These are phyloP conservation scores for Drosophila teissieri DNA, from an alignment of 1,140 invertebrate species.

Conservation along the genomic window DNA sequence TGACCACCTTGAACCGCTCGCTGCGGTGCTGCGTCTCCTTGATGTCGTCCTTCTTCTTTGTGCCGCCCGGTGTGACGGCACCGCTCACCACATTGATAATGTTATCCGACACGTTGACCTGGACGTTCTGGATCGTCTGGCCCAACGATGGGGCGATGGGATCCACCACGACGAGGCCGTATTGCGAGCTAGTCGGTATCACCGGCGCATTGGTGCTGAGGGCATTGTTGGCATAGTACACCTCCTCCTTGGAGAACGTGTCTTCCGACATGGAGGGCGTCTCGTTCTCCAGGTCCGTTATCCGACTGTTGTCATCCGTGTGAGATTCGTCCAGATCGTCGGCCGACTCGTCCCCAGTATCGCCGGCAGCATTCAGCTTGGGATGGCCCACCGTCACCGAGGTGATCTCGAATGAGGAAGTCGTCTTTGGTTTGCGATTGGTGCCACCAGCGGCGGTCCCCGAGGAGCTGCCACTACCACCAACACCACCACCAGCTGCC, in stretches of 20 bases:
- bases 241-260: slow-evolving; percentile 92
- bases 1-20: slow-evolving; percentile 97
- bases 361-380: slow-evolving; percentile 88
- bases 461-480: slow-evolving; percentile 19
- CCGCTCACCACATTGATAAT: slow-evolving; percentile 88
- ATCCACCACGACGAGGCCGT: slow-evolving; percentile 91
- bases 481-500: slow-evolving; percentile 10
- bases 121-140: slow-evolving; percentile 85
- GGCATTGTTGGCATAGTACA: slow-evolving; percentile 91
- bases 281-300: slow-evolving; percentile 93
- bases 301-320: slow-evolving; percentile 93
- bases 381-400: slow-evolving; percentile 90
- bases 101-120: slow-evolving; percentile 88
- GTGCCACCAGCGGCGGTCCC: slow-evolving; percentile 6
- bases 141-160: slow-evolving; percentile 77
- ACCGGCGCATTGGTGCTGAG: slow-evolving; percentile 91
- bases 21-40: slow-evolving; percentile 91
- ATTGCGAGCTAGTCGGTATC: slow-evolving; percentile 93
- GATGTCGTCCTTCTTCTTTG: slow-evolving; percentile 87
- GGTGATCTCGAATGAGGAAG: slow-evolving; percentile 96
- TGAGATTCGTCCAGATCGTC: slow-evolving; percentile 97
- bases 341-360: slow-evolving; percentile 95
- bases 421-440: slow-evolving; percentile 85
- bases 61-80: slow-evolving; percentile 85
- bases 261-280: slow-evolving; percentile 94